These are phyloP conservation scores for Peucedramus taeniatus DNA, from an alignment of 2,113 vertebrate species.

Conservation along the genomic window DNA sequence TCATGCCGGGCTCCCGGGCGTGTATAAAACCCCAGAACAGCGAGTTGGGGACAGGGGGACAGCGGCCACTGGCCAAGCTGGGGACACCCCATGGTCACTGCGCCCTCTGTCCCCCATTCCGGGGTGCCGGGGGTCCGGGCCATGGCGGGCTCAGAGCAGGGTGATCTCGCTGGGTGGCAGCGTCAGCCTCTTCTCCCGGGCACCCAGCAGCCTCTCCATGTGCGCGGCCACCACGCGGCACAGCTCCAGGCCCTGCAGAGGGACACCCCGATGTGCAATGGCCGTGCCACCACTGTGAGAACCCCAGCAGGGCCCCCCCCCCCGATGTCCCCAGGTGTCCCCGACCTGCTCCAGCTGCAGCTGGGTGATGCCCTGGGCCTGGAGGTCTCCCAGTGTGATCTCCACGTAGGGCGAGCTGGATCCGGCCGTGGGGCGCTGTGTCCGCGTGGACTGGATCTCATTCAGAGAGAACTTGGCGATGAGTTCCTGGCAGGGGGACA, in stretches of 20 bases:
- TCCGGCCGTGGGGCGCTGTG: constrained; percentile 84
- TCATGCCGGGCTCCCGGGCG: background rate
- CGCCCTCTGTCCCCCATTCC: background rate
- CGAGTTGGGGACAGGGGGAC: background rate
- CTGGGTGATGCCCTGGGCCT: constrained; percentile 85
- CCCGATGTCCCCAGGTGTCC: fast-evolving
- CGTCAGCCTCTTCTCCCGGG: constrained; percentile 89
- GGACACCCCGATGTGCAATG: background rate
- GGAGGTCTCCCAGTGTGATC: constrained; percentile 85
- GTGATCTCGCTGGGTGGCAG: constrained; percentile 97
- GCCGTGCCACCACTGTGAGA: fast-evolving
- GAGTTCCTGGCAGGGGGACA: constrained; percentile 73
- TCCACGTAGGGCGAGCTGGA: constrained; percentile 94
- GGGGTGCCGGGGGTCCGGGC: background rate
- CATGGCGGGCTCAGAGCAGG: constrained; percentile 72
- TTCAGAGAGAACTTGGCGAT: constrained; percentile 85
- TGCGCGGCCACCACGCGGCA: constrained; percentile 91
- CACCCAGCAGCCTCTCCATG: constrained; percentile 87
- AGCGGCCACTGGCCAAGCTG: background rate
- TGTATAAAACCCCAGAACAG: background rate
- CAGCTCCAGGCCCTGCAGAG: constrained; percentile 86
- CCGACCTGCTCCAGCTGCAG: constrained; percentile 93
- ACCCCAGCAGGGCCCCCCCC: fast-evolving
- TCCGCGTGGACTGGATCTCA: constrained; percentile 90
- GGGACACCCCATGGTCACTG: background rate